A percentile compares a stretch with the other conserved stretches of the same genome.
Evolutionary conservation across 2,797 vertebrate genomes (phyloP).

Genomic region (Caiman crocodilus): DNA sequence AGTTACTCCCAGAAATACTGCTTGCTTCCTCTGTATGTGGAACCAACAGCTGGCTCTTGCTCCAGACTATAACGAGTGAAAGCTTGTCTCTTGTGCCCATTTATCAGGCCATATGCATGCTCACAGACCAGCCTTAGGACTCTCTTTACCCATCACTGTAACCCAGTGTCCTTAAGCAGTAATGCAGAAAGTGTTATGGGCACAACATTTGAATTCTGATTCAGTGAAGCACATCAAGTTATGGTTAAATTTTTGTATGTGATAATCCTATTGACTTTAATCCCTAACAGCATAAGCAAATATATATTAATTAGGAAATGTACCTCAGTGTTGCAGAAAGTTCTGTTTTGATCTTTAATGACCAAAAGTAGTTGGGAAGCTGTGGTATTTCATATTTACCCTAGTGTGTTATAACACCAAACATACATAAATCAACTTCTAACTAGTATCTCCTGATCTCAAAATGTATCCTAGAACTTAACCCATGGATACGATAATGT

Average conservation of each 20-base stretch:
- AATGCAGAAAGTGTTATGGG: neutral
- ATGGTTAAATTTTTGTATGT: neutral
- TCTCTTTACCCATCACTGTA: neutral
- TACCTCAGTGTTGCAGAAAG: neutral
- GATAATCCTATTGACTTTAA: neutral
- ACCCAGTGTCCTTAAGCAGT: neutral
- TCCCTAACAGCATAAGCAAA: neutral
- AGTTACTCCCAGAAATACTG: neutral
- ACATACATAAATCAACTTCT: accelerated
- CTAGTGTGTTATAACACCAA: accelerated
- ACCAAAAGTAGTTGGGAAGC: neutral
- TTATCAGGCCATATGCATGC: neutral
- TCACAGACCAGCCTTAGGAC: neutral
- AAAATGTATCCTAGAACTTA: neutral
- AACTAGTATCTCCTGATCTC: accelerated
- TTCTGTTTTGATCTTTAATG: too few species aligned
- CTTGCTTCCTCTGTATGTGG: neutral
- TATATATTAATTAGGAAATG: neutral
- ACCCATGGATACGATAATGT: accelerated
- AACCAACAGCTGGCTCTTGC: neutral
- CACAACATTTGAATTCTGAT: neutral
- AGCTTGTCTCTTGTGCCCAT: neutral
- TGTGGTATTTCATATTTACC: accelerated
- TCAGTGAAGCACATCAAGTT: neutral
- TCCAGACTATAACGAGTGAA: neutral